Evolutionary conservation across 2,113 vertebrate genomes (phyloP).

Genomic region (Mandrillus leucophaeus): DNA sequence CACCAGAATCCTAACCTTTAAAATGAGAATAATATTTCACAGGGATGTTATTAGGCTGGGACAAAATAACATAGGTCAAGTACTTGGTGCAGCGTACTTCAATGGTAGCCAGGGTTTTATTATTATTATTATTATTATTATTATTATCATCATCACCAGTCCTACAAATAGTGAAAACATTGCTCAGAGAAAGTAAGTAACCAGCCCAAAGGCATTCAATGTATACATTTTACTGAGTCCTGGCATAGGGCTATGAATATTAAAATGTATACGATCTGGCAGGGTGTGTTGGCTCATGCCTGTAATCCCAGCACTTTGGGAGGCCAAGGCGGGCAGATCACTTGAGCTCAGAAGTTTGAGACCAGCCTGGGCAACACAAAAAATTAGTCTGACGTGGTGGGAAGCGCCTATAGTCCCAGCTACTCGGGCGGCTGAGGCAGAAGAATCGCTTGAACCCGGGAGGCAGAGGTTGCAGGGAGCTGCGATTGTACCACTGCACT

Average conservation of each 20-base stretch:
- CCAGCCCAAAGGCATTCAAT: neutral
- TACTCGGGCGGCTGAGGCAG: too few species aligned
- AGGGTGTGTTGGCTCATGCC: too few species aligned
- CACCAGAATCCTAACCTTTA: slow-evolving; percentile 20
- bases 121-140: neutral
- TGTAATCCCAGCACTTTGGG: too few species aligned
- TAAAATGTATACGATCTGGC: neutral
- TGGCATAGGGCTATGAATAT: neutral
- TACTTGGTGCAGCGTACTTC: neutral
- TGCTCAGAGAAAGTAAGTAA: neutral
- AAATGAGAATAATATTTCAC: neutral
- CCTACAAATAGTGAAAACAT: neutral
- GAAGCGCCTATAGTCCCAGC: too few species aligned
- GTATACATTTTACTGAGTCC: neutral
- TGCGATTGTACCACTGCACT: too few species aligned
- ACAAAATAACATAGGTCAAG: neutral
- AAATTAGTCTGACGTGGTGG: too few species aligned
- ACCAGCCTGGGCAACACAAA: too few species aligned
- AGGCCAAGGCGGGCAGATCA: too few species aligned
- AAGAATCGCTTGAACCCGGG: too few species aligned
- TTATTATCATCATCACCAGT: neutral
- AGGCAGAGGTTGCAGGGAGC: too few species aligned
- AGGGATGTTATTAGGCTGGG: neutral
- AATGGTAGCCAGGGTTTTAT: neutral
- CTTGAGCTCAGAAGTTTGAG: too few species aligned